Evolutionary conservation across 2,113 vertebrate species (phyloP).

Genomic region (Seriola aureovittata): DNA sequence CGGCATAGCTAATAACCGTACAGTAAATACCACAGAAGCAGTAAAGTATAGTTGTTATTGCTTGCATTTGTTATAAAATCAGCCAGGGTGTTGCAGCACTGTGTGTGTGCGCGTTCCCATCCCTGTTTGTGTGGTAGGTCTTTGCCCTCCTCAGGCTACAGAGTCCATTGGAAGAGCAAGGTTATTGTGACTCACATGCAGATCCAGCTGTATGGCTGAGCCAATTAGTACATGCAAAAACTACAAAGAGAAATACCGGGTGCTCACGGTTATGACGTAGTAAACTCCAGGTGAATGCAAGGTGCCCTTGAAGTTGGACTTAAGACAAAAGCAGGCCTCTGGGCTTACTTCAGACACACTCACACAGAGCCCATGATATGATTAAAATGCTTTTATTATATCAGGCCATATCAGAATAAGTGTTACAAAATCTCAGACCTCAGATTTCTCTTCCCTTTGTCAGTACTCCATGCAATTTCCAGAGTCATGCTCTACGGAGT

Average conservation of each 20-base stretch:
- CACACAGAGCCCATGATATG: not conserved
- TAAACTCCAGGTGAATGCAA: not conserved
- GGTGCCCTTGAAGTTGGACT: not conserved
- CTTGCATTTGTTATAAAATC: conserved; percentile 10
- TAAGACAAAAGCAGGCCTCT: not conserved
- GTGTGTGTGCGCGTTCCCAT: not conserved
- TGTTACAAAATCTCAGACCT: too few relatives aligned
- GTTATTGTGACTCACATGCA: not conserved
- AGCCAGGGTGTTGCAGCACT: not conserved
- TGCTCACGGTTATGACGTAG: not conserved
- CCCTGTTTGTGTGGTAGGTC: not conserved
- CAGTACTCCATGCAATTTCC: not conserved
- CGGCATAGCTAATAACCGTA: conserved; percentile 26
- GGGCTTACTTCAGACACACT: not conserved
- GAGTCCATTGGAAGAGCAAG: not conserved
- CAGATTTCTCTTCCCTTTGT: too few relatives aligned
- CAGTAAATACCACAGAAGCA: not conserved
- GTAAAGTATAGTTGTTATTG: not conserved
- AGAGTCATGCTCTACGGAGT: too few relatives aligned
- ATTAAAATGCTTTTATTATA: not conserved
- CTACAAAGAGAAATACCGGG: too few relatives aligned
- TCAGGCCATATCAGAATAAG: too few relatives aligned
- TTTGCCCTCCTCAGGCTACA: not conserved
- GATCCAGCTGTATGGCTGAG: not conserved
- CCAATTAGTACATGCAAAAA: not conserved